A percentile compares a stretch with the other conserved stretches of the same genome.
These are phyloP conservation scores for Caenorhabditis sulstoni DNA, from an alignment of 2,888 invertebrate species.

Conservation along the genomic window DNA sequence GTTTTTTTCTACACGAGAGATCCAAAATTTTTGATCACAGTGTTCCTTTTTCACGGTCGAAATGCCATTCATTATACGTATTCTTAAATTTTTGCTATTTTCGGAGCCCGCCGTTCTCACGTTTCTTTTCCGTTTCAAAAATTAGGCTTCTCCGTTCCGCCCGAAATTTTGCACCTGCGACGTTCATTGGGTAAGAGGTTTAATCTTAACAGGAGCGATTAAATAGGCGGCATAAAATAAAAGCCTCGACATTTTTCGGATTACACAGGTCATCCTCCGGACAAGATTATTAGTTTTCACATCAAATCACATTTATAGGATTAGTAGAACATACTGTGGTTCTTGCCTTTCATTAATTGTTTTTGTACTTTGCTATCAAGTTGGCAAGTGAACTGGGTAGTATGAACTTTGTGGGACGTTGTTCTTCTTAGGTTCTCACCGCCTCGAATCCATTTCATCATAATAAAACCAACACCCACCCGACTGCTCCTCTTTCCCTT, in stretches of 20 bases:
- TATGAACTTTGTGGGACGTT: neutral
- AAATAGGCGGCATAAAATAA: neutral
- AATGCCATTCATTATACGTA: too few relatives aligned
- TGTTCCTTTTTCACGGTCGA: too few relatives aligned
- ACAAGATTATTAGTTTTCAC: slow-evolving; percentile 1
- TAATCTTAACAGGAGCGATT: neutral
- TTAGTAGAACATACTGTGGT: too few relatives aligned
- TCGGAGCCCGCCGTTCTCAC: too few relatives aligned
- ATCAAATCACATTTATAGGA: slow-evolving; percentile 11
- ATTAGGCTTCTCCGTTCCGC: too few relatives aligned
- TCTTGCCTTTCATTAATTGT: neutral
- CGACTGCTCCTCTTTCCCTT: neutral
- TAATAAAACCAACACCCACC: slow-evolving; percentile 12
- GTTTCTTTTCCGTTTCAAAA: too few relatives aligned
- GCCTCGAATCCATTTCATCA: slow-evolving; percentile 6
- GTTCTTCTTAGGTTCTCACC: neutral
- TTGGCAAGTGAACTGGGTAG: too few relatives aligned
- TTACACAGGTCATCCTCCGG: slow-evolving; percentile 21
- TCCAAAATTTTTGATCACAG: too few relatives aligned
- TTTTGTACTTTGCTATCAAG: neutral
- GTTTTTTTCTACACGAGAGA: too few relatives aligned
- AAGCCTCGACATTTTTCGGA: slow-evolving; percentile 18
- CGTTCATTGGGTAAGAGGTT: too few relatives aligned
- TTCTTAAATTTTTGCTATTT: too few relatives aligned
- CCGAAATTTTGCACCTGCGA: too few relatives aligned